phyloP scores from a whole-genome alignment of 2,797 vertebrate genomes.

The Sylvilagus floridanus region DNA sequence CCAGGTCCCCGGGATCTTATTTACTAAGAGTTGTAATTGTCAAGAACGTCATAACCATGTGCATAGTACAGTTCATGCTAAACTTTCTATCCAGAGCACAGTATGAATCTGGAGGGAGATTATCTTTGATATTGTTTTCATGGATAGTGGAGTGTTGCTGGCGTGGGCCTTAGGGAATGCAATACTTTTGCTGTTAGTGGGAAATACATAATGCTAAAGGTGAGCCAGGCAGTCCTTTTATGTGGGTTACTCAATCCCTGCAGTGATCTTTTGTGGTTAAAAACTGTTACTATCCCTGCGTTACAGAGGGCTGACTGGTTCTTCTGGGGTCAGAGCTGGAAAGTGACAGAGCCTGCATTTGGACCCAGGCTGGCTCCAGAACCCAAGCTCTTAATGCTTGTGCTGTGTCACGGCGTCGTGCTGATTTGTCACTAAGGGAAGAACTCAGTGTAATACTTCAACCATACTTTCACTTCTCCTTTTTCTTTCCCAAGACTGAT shows the following conservation, averaged over 20 bases:
- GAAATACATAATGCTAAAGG: background rate
- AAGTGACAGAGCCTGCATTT: background rate
- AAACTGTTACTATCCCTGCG: background rate
- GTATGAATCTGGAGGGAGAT: background rate
- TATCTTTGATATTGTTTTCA: conserved; percentile 38
- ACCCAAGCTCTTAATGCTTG: background rate
- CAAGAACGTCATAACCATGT: background rate
- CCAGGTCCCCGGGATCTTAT: background rate
- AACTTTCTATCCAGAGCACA: background rate
- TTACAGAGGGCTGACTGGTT: background rate
- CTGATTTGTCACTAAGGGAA: background rate
- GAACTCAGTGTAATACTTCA: background rate
- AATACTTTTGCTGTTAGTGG: background rate
- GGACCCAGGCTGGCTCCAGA: background rate
- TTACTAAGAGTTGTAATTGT: conserved; percentile 21
- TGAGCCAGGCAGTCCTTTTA: background rate
- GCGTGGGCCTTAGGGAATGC: background rate
- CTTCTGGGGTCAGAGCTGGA: background rate
- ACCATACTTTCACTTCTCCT: background rate
- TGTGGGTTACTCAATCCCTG: background rate
- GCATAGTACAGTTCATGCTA: background rate
- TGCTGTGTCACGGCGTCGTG: background rate
- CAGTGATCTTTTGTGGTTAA: background rate
- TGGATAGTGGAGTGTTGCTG: background rate
- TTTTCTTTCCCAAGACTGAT: conserved; percentile 38